These are phyloP conservation scores for Cyrtonyx montezumae DNA, from an alignment of 2,113 vertebrate genomes.

Conservation along the genomic window DNA sequence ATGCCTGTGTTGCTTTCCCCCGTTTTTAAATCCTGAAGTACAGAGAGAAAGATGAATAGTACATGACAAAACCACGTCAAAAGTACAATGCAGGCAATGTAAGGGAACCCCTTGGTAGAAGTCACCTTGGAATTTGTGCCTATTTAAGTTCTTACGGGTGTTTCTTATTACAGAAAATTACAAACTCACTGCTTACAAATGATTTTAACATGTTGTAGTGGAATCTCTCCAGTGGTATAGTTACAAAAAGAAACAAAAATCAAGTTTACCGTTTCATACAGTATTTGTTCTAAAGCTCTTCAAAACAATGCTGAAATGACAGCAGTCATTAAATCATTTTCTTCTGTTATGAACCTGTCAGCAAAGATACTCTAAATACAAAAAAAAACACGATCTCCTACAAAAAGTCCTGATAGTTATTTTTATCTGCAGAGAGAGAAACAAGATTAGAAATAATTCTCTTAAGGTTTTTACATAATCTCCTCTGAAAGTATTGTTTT, in stretches of 20 bases:
- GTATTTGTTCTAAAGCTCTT: not conserved
- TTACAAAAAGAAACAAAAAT: not conserved
- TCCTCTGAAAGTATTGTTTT: not conserved
- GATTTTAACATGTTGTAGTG: not conserved
- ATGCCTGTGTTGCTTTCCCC: not conserved
- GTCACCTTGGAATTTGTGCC: not conserved
- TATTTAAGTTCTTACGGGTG: not conserved
- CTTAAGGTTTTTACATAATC: not conserved
- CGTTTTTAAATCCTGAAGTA: slow-evolving; percentile 15
- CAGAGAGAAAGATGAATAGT: slow-evolving; percentile 42
- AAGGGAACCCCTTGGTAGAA: not conserved
- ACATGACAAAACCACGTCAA: not conserved
- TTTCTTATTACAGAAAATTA: not conserved
- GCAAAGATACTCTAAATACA: not conserved
- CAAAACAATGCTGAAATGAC: not conserved
- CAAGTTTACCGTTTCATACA: not conserved
- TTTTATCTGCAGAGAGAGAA: not conserved
- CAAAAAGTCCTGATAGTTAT: not conserved
- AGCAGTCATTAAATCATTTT: not conserved
- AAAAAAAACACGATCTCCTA: not conserved
- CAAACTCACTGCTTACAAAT: not conserved
- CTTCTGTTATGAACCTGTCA: not conserved
- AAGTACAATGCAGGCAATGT: slow-evolving; percentile 26
- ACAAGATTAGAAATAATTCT: not conserved
- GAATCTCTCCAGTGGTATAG: not conserved